Conservation (phyloP, 2,113 vertebrate genomes). For the Poecile atricapillus region DNA sequence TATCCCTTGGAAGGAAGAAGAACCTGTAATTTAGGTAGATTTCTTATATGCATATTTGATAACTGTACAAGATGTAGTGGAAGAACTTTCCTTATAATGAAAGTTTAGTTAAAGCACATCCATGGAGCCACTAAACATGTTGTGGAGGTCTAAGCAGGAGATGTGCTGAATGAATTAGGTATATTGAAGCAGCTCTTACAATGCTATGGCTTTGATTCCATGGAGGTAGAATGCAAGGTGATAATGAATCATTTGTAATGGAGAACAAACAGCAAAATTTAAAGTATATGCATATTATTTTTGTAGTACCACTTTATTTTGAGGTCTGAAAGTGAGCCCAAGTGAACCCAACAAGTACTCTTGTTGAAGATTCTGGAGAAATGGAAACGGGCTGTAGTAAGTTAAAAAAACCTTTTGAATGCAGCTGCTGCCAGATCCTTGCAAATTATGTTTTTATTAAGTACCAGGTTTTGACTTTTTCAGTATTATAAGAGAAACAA, state of each 20-base stretch:
- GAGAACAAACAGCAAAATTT: not conserved
- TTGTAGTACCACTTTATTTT: not conserved
- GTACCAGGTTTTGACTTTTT: not conserved
- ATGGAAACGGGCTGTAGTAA: not conserved
- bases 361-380: not conserved
- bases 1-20: not conserved
- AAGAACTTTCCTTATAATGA: not conserved
- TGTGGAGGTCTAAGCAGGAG: not conserved
- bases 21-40: not conserved
- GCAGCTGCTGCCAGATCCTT: not conserved
- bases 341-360: not conserved
- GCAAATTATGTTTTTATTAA: not conserved
- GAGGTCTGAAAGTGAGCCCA: not conserved
- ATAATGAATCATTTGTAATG: not conserved
- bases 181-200: accelerated
- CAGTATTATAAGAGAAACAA: not conserved
- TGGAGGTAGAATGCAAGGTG: not conserved
- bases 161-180: not conserved
- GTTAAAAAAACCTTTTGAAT: not conserved
- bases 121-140: not conserved
- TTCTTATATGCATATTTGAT: not conserved
- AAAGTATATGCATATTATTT: not conserved
- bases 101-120: not conserved
- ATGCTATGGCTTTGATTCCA: not conserved
- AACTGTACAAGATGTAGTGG: not conserved